A percentile compares a stretch with the other conserved stretches of the same genome.
phyloP scores from a whole-genome alignment of 2,113 vertebrate genomes.

The Pitta sordida region DNA sequence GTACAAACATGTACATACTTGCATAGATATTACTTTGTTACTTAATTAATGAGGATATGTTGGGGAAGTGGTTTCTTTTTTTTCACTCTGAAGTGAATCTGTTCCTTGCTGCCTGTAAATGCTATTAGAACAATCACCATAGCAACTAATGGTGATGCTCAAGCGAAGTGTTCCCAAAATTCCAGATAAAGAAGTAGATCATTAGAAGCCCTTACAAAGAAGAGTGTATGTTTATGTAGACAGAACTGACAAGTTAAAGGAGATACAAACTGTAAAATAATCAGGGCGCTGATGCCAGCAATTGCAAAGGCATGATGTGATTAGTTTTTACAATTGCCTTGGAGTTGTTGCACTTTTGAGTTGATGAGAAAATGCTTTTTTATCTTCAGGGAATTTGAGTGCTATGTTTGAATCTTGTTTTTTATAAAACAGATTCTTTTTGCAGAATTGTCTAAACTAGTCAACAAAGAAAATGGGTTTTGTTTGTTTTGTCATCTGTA shows the following conservation, averaged over 20 bases:
- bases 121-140: conserved; percentile 19
- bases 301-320: not conserved
- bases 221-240: not conserved
- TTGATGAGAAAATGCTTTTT: not conserved
- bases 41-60: not conserved
- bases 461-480: not conserved
- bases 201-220: not conserved
- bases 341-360: not conserved
- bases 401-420: not conserved
- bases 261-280: not conserved
- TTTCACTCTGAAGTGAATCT: not conserved
- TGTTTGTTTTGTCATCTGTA: not conserved
- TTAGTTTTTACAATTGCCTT: not conserved
- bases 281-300: not conserved
- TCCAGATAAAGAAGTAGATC: not conserved
- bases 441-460: not conserved
- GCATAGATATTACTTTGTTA: not conserved
- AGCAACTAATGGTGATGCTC: conserved; percentile 42
- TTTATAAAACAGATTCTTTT: not conserved
- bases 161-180: not conserved
- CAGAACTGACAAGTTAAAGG: not conserved
- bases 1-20: not conserved
- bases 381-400: not conserved
- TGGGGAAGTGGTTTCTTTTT: not conserved
- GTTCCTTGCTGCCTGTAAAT: not conserved